A percentile compares a stretch with the other conserved stretches of the same genome.
phyloP scores from a whole-genome alignment of 2,797 vertebrate genomes.

The Syngnathus rostellatus region DNA sequence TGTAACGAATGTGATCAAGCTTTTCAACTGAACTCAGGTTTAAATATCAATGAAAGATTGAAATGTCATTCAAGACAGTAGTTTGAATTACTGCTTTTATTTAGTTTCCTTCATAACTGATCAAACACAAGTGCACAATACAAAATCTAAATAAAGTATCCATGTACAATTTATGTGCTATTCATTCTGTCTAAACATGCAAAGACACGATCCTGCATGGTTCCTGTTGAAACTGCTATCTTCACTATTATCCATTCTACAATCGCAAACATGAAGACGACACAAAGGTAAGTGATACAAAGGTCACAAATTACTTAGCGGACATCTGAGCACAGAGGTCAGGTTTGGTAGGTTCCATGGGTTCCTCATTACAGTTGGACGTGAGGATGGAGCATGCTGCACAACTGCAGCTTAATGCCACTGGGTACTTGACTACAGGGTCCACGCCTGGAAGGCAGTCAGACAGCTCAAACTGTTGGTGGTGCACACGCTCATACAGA shows the following conservation, averaged over 20 bases:
- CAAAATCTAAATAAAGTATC: too few relatives aligned
- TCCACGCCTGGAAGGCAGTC: conserved; percentile 2
- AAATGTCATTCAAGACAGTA: too few relatives aligned
- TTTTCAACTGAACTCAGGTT: too few relatives aligned
- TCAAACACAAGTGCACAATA: too few relatives aligned
- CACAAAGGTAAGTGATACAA: neutral
- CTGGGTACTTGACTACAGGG: conserved; percentile 3
- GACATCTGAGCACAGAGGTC: neutral
- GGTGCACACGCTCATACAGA: neutral
- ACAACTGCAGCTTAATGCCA: neutral
- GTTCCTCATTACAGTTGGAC: neutral
- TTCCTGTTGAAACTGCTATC: neutral
- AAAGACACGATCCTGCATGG: neutral
- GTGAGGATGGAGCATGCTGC: neutral
- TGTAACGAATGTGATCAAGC: too few relatives aligned
- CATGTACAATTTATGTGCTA: too few relatives aligned
- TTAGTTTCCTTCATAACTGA: too few relatives aligned
- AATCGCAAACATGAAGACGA: neutral
- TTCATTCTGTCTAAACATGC: neutral
- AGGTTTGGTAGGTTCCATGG: neutral
- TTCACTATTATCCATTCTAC: neutral
- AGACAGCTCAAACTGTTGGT: conserved; percentile 3
- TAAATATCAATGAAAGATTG: too few relatives aligned
- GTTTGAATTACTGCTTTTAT: too few relatives aligned
- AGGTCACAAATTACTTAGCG: neutral